Percentiles rank a stretch among this genome's conserved stretches.
phyloP scores from a whole-genome alignment of 2,797 vertebrate genomes.

The Ambastaia sidthimunki region DNA sequence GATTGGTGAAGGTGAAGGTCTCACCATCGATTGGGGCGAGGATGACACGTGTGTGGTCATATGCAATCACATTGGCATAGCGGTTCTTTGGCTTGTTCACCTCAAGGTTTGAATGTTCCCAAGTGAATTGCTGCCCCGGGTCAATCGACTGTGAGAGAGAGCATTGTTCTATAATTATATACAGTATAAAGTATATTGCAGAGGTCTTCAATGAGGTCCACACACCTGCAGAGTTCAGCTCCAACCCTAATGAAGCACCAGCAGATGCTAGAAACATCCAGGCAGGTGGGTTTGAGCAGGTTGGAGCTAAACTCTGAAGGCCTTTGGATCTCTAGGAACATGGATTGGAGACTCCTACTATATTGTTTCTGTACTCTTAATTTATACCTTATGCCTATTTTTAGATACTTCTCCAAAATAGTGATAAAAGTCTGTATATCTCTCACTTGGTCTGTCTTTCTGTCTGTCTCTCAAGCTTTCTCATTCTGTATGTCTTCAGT shows the following conservation, averaged over 20 bases:
- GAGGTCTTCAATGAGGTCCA: neutral
- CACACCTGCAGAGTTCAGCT: too few relatives aligned
- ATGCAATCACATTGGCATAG: constrained; percentile 96
- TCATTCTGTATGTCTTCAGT: neutral
- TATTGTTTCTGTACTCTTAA: too few relatives aligned
- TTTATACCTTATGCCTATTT: too few relatives aligned
- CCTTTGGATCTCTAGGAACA: too few relatives aligned
- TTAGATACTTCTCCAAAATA: too few relatives aligned
- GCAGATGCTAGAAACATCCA: too few relatives aligned
- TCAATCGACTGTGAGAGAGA: constrained; percentile 86
- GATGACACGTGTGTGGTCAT: constrained; percentile 95
- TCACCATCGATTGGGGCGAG: constrained; percentile 92
- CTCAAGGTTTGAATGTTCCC: constrained; percentile 98
- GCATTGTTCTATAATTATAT: too few relatives aligned
- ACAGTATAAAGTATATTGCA: too few relatives aligned
- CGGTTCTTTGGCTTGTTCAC: constrained; percentile 99
- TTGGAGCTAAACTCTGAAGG: too few relatives aligned
- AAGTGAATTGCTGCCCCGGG: constrained; percentile 96
- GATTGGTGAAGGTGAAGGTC: neutral
- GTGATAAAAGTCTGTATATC: neutral
- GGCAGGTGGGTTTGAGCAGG: too few relatives aligned
- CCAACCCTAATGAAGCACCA: too few relatives aligned
- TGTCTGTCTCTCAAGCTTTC: neutral
- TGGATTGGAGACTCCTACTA: too few relatives aligned
- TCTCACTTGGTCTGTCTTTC: neutral